phyloP scores from a whole-genome alignment of 2,797 vertebrate species.

The Morelia viridis region DNA sequence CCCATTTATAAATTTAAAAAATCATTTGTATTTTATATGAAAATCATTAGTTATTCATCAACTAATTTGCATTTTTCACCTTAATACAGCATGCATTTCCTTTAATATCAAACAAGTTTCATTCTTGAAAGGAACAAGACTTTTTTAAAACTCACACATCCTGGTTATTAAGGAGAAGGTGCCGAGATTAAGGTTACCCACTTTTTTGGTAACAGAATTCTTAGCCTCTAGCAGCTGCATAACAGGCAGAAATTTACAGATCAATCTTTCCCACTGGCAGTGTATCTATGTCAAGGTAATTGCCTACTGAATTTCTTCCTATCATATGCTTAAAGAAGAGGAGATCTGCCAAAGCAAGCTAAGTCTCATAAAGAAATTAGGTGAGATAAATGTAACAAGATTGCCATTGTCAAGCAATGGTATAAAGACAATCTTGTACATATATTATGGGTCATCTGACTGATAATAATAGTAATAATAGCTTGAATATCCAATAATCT shows the following conservation, averaged over 20 bases:
- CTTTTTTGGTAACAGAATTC: background rate
- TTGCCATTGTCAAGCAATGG: conserved; percentile 30
- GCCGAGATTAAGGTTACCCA: conserved; percentile 27
- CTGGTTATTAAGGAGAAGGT: conserved; percentile 28
- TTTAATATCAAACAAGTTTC: conserved; percentile 51
- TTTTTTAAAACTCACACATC: conserved; percentile 52
- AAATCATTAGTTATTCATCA: conserved; percentile 39
- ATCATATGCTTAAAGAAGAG: background rate
- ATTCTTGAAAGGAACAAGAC: conserved; percentile 57
- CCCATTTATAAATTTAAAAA: conserved; percentile 47
- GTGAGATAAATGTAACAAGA: conserved; percentile 18
- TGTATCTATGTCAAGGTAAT: background rate
- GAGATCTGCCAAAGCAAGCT: conserved; percentile 3
- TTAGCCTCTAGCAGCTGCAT: background rate
- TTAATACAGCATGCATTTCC: background rate
- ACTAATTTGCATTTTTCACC: conserved; percentile 38
- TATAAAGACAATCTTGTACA: conserved; percentile 9
- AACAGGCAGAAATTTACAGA: background rate
- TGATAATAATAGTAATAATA: background rate
- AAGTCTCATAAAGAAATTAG: conserved; percentile 23
- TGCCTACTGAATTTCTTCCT: background rate
- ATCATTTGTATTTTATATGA: conserved; percentile 15
- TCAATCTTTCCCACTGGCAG: background rate
- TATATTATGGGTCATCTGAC: conserved; percentile 45
- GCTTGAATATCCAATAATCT: background rate